Base-by-base conservation (phyloP, 2,888 invertebrate genomes). In the Rhingia rostrata region DNA sequence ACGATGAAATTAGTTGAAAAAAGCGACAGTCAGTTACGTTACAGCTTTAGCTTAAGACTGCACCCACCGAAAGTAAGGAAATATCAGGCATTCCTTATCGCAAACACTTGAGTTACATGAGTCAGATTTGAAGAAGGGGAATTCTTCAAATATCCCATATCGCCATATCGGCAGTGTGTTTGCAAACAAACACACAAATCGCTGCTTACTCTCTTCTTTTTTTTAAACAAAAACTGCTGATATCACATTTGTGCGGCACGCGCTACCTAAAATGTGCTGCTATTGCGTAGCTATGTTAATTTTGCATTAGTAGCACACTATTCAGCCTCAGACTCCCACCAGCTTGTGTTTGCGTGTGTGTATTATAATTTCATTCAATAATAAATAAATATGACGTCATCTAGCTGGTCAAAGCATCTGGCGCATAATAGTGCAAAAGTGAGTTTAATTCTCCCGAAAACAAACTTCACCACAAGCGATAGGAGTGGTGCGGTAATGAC, bases 371-470 rank as follows among this genome's bases (percentile, higher is more conserved):
- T 60, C 64, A 80, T 74, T 74, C 14, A 64, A 61, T 37, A 35
- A 63, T 58, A 66, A 80, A 78, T 70, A 79, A 72, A 73, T 61
- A 74, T 84, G 74, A 84, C 84, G 84, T 84, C 84, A 84, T 22
- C 69, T 2, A 9, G 9, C 12, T 51, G n/a, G 37, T 33, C 70
- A 64, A 77, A 84, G 75, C 80, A 84, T 84, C 69, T 84, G 80
- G 74, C 70, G 39, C 35, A n/a, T 6, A 75, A 7, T 4, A 41
- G 39, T 51, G 60, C 61, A 60, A 63, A 61, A 54, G 35, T 72
- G 22, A 67, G 47, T 14, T 63, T 37, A 10, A 4, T 49, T 51
- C 7, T 51, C 22, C 39, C 41, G 37, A 43, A 56, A 58, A 47
- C 9, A 6, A 72, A 61, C 37, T 22, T 22, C 22, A 2, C 22